Evolutionary conservation across 2,888 invertebrate species (phyloP).

Genomic region (Reticulitermes lucifugus): DNA sequence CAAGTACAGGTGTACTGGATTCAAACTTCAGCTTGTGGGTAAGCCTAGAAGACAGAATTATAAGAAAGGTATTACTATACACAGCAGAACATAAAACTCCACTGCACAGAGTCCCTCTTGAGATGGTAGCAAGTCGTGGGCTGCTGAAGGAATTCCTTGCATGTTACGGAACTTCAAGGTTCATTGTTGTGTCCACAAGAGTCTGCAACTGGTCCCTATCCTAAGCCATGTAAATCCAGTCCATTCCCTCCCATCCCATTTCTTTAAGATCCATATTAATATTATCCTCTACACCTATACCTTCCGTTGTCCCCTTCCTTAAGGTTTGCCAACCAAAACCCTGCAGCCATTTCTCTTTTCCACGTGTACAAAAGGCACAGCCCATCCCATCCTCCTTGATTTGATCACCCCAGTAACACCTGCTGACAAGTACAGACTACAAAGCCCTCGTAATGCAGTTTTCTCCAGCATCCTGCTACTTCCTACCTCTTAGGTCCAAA

Average conservation of each 20-base stretch:
- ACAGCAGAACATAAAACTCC: no score
- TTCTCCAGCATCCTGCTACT: no score
- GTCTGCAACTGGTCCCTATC: background rate
- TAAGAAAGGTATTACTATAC: background rate
- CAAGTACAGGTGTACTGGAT: slow-evolving; percentile 77
- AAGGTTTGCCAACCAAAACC: background rate
- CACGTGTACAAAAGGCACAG: background rate
- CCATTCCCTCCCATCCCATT: background rate
- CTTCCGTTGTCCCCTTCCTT: background rate
- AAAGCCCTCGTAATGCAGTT: no score
- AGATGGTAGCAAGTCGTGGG: no score
- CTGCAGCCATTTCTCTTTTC: background rate
- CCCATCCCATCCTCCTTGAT: no score
- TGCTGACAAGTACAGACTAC: no score
- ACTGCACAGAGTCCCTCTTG: no score
- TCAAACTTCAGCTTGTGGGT: slow-evolving; percentile 76
- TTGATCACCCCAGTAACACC: no score
- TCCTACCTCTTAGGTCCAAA: no score
- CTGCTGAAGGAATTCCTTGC: no score
- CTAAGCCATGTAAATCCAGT: background rate
- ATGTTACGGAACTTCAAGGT: background rate
- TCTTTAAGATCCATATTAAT: background rate
- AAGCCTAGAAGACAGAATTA: slow-evolving; percentile 66
- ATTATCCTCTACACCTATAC: background rate
- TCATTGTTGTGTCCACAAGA: background rate